Evolutionary conservation across 1,140 invertebrate species (phyloP).

Genomic region (Nautilus pompilius): DNA sequence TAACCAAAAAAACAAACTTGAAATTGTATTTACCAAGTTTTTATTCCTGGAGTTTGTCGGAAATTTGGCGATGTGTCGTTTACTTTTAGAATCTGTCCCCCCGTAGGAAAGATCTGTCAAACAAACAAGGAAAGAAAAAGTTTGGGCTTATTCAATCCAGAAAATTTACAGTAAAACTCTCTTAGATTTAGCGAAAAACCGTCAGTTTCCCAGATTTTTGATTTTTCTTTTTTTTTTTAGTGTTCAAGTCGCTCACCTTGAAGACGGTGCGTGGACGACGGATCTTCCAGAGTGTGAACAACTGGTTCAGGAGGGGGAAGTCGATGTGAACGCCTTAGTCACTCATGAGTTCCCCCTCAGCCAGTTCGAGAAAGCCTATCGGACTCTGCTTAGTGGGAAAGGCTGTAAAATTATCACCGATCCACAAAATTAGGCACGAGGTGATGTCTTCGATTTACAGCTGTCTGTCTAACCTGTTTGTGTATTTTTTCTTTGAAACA

Average conservation of each 20-base stretch:
- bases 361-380: conserved; percentile 41
- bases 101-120: neutral
- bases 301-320: conserved; percentile 28
- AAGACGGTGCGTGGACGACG: conserved; percentile 41
- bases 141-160: neutral
- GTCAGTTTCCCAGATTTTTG: neutral
- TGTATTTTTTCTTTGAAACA: too few species aligned
- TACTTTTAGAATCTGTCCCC: neutral
- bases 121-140: neutral
- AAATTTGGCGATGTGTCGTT: too few species aligned
- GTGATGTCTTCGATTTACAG: too few species aligned
- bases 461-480: too few species aligned
- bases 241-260: conserved; percentile 42
- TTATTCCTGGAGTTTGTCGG: neutral
- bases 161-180: neutral
- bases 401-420: conserved; percentile 45
- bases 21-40: neutral
- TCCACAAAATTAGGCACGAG: too few species aligned
- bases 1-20: too few species aligned
- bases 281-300: conserved; percentile 41
- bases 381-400: conserved; percentile 34
- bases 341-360: conserved; percentile 43
- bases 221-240: conserved; percentile 15
- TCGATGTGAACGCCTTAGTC: conserved; percentile 36
- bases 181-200: neutral